These are phyloP conservation scores for Parnassius apollo DNA, from an alignment of 2,888 invertebrate genomes.

Conservation along the genomic window DNA sequence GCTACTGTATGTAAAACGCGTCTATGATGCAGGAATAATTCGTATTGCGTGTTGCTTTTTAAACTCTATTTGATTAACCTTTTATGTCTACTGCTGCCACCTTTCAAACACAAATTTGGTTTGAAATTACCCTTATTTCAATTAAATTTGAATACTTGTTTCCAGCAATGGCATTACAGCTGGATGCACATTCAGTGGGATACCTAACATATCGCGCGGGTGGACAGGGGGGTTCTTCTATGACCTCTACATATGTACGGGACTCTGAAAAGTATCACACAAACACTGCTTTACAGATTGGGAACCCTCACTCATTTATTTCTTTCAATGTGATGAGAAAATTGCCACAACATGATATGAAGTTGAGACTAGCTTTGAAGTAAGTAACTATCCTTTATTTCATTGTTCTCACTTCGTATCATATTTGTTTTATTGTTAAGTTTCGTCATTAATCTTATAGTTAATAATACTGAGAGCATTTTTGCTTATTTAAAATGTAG, in stretches of 20 bases:
- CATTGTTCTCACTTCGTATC: too few relatives aligned
- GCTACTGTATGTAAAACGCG: too few relatives aligned
- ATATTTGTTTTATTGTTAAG: too few relatives aligned
- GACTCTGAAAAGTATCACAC: slow-evolving; percentile 86
- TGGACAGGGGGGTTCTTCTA: slow-evolving; percentile 83
- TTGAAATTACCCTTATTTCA: slow-evolving; percentile 88
- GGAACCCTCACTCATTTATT: slow-evolving; percentile 89
- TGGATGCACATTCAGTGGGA: slow-evolving; percentile 93
- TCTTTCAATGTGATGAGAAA: slow-evolving; percentile 89
- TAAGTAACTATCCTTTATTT: slow-evolving; percentile 67
- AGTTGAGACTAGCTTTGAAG: slow-evolving; percentile 89
- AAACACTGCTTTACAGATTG: slow-evolving; percentile 88
- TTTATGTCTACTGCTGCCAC: too few relatives aligned
- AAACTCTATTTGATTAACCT: too few relatives aligned
- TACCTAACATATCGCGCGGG: slow-evolving; percentile 91
- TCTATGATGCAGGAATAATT: too few relatives aligned
- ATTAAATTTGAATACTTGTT: slow-evolving; percentile 76
- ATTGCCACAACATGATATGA: slow-evolving; percentile 88
- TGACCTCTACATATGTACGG: slow-evolving; percentile 90
- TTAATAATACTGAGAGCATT: too few relatives aligned
- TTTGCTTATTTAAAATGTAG: too few relatives aligned
- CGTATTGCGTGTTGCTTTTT: too few relatives aligned
- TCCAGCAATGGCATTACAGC: slow-evolving; percentile 89
- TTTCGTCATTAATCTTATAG: too few relatives aligned
- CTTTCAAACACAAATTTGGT: slow-evolving; percentile 46